Base-by-base conservation (phyloP, 2,113 vertebrate genomes). In the Lamprologus ornatipinnis region DNA sequence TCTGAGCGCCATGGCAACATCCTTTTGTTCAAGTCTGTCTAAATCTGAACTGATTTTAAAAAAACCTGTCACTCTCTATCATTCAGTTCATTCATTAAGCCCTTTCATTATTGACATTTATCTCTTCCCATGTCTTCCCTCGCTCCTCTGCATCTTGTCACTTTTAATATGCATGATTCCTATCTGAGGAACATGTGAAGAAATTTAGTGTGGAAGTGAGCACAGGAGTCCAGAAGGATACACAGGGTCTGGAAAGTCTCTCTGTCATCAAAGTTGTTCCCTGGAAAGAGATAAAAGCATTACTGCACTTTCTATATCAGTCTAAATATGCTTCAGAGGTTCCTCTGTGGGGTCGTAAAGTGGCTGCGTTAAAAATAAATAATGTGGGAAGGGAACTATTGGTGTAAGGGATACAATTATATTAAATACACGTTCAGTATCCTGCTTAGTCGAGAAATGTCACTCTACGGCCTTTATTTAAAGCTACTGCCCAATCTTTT, bases 141-240 rank as follows among this genome's bases (percentile, higher is more conserved):
- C 15, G 15, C 42, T 83, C 10, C 28, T 51, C 45, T 78, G 31
- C 15, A 19, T 65, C 10, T 53, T 70, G 51, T 35, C 14, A 49
- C 40, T 54, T 82, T 57, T 10, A 28, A 28, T 51, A 37, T 78
- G 28, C 45, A 33, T 87, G 81, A 5, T 13, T 87, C 84, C 68
- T 95, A 88, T 54, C 73, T 92, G 58, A 96, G 89, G 55, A 95
- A 83, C 91, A 93, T 91, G 81, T 90, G 96, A 13, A 99, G 94
- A 80, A 98, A 95, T 73, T 97, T 97, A 23, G 97, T 97, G 78
- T 98, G 98, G 95, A 99, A 98, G 90, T 90, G 97, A 8, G 97
- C 97, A 19, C 97, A 97, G 19, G 97, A 97, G 2, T 97, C 96
- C 6, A 98, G 87, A 9, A 99, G 96, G 92, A 97, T 95, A 42